These are phyloP conservation scores for Zosterops borbonicus DNA, from an alignment of 2,113 vertebrate genomes.

Conservation along the genomic window DNA sequence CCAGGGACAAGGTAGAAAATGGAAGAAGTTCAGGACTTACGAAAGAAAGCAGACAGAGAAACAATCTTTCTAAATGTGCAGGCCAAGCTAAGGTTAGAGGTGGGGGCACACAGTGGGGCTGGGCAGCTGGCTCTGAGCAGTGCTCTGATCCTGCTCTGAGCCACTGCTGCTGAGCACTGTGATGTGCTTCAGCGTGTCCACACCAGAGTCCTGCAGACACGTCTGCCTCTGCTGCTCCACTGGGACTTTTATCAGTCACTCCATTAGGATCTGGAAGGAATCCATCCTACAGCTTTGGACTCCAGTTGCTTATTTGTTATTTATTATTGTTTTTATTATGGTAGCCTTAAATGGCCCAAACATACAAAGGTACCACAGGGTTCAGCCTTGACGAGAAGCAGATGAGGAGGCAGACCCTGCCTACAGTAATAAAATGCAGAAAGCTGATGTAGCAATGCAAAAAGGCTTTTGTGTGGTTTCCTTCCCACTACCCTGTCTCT, in stretches of 20 bases:
- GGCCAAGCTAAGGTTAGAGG: neutral
- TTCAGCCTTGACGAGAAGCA: conserved; percentile 53
- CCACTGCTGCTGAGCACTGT: neutral
- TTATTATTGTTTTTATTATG: conserved; percentile 45
- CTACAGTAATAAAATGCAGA: conserved; percentile 47
- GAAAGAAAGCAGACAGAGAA: neutral
- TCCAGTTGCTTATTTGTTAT: conserved; percentile 22
- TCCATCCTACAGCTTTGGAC: neutral
- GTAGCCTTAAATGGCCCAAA: conserved; percentile 29
- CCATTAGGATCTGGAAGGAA: neutral
- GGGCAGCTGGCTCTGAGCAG: neutral
- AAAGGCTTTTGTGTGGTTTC: conserved; percentile 63
- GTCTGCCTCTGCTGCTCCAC: neutral
- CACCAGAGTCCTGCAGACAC: neutral
- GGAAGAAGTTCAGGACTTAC: neutral
- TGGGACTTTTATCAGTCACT: neutral
- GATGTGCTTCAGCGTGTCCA: rapidly evolving
- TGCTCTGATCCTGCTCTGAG: neutral
- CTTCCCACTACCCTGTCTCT: conserved; percentile 9
- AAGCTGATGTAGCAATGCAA: conserved; percentile 53
- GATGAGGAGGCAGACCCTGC: conserved; percentile 56
- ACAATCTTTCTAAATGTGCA: neutral
- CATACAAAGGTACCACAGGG: conserved; percentile 39
- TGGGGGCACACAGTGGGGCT: rapidly evolving
- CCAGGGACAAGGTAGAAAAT: neutral